Base-by-base conservation (phyloP, 2,888 invertebrate genomes). In the Cloeon dipterum region DNA sequence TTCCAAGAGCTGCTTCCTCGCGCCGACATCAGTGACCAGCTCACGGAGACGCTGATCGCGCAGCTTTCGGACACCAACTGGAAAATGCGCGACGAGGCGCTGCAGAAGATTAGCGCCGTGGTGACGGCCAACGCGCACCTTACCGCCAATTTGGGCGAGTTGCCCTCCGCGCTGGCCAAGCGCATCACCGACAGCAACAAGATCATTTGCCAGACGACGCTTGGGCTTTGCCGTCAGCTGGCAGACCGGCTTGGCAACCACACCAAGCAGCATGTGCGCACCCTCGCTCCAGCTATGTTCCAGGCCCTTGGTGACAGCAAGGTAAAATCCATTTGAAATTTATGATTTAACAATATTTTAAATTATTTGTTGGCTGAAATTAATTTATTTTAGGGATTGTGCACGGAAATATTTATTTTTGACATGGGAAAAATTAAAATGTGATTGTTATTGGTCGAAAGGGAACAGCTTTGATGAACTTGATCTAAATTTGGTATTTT, bases 21-120 rank as follows among this genome's bases (percentile, higher is more conserved):
- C 32, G 68, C 74, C 2, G 88, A 89, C 52, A 77, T 91, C 44
- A 74, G 81, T 40, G 65, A 69, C 3, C 76, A 78, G 46, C 76
- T 93, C 42, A 86, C 85, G 0, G 81, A 83, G 45, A 58, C 71
- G 0, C 57, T 93, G 1, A 57, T 91, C 3, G 70, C 66, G 5
- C 85, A 91, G 55, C 63, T 89, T 45, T 65, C 70, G 17, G 86
- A 89, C 54, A 88, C 85, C 56, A 85, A 85, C 57, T 94, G 93
- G 93, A 93, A 93, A 65, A 75, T 66, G 4, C 64, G 81, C 40
- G 74, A 71, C 46, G 81, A 82, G 56, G 79, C 70, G 1, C 51
- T 83, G 16, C 69, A 68, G 44, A 78, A 79, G 56, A 58, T 86
- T 13, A 68, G 65, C 39, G 63, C 62, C 1, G 72, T 86, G 29